These are phyloP conservation scores for Paracyclopina nana DNA, from an alignment of 1,140 invertebrate species.

Conservation along the genomic window DNA sequence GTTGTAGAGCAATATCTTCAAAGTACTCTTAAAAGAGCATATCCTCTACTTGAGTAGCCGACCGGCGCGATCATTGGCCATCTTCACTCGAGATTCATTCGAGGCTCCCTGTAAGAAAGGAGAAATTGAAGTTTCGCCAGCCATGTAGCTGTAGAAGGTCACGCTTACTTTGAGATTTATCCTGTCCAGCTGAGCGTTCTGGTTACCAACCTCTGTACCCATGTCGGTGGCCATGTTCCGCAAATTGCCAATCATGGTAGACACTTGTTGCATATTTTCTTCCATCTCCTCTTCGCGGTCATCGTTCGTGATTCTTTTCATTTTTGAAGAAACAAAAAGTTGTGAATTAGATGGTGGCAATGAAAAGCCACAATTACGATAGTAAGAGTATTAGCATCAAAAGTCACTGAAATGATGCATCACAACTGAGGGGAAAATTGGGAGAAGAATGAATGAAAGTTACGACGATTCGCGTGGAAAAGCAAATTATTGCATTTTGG, in stretches of 20 bases:
- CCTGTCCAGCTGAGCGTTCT: constrained; percentile 88
- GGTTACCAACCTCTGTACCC: constrained; percentile 89
- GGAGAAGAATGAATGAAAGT: no score
- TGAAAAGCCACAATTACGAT: no score
- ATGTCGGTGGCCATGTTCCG: constrained; percentile 99
- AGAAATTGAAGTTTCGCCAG: background rate
- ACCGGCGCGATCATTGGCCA: constrained; percentile 12
- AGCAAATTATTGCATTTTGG: no score
- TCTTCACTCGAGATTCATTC: constrained; percentile 10
- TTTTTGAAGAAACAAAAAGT: no score
- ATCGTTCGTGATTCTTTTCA: constrained; percentile 63
- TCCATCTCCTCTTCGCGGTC: constrained; percentile 76
- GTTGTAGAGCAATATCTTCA: no score
- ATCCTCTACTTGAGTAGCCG: constrained; percentile 10
- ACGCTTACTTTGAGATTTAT: constrained; percentile 69
- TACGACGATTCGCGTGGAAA: no score
- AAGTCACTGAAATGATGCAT: no score
- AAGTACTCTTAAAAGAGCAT: no score
- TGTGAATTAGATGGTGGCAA: no score
- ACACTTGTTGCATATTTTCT: constrained; percentile 65
- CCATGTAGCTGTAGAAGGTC: background rate
- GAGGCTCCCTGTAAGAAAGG: constrained; percentile 30
- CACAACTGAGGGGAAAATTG: no score
- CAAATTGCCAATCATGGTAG: constrained; percentile 88
- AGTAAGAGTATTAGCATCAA: no score